phyloP scores from a whole-genome alignment of 2,888 invertebrate genomes.

The Tetanocera ferruginea region DNA sequence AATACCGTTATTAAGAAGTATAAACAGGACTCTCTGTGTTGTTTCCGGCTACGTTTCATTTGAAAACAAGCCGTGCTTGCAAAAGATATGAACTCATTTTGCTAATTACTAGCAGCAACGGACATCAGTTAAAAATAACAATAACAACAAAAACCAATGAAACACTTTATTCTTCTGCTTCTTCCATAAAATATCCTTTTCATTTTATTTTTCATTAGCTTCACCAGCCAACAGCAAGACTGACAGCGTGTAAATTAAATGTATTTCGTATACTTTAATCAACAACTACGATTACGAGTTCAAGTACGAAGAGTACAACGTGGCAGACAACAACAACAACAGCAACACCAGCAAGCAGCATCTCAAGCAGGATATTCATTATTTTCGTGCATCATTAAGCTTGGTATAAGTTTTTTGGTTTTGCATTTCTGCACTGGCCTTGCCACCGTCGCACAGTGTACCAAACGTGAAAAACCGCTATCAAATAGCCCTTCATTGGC shows the following conservation, averaged over 20 bases:
- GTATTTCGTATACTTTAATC: slow-evolving; percentile 26
- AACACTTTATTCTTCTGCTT: background rate
- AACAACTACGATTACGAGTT: slow-evolving; percentile 14
- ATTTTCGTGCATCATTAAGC: slow-evolving; percentile 55
- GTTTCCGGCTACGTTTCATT: too few relatives aligned
- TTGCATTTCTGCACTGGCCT: slow-evolving; percentile 39
- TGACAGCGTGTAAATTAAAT: slow-evolving; percentile 26
- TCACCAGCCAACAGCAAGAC: background rate
- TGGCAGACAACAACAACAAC: slow-evolving; percentile 8
- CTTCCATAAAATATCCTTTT: background rate
- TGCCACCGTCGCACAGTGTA: background rate
- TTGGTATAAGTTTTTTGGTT: slow-evolving; percentile 45
- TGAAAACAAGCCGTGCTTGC: too few relatives aligned
- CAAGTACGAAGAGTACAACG: background rate
- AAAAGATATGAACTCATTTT: too few relatives aligned
- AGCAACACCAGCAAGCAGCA: background rate
- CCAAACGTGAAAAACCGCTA: too few relatives aligned
- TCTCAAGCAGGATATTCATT: slow-evolving; percentile 49
- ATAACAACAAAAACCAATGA: background rate
- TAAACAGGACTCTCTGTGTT: too few relatives aligned
- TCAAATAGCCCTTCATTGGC: too few relatives aligned
- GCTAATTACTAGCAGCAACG: too few relatives aligned
- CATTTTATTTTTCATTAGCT: background rate
- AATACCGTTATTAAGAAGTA: too few relatives aligned
- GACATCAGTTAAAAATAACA: too few relatives aligned